phyloP scores from a whole-genome alignment of 2,888 invertebrate species.

The Unio pictorum region DNA sequence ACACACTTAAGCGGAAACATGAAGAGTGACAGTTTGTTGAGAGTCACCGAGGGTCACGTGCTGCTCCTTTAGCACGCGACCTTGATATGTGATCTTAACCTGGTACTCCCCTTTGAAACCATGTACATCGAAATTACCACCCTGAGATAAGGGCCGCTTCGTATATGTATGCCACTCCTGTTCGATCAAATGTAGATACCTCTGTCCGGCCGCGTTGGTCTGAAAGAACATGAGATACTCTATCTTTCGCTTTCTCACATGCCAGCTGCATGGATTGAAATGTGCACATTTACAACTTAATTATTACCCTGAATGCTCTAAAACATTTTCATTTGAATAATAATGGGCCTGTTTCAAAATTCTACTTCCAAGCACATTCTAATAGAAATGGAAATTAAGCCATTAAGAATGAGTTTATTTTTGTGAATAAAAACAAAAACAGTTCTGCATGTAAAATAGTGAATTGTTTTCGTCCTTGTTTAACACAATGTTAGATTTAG shows the following conservation, averaged over 20 bases:
- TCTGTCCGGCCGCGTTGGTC: slow-evolving; percentile 29
- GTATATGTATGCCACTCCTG: slow-evolving; percentile 40
- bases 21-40: neutral
- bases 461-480: no score
- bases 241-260: neutral
- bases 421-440: no score
- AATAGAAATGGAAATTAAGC: no score
- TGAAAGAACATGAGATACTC: slow-evolving; percentile 6
- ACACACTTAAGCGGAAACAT: neutral
- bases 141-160: slow-evolving; percentile 12
- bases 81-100: slow-evolving; percentile 27
- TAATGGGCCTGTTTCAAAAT: no score
- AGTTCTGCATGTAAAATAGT: no score
- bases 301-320: no score
- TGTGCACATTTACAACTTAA: no score
- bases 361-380: no score
- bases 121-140: slow-evolving; percentile 16
- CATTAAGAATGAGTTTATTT: no score
- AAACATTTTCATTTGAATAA: no score
- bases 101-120: slow-evolving; percentile 39
- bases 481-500: no score
- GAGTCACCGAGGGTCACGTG: neutral
- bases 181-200: slow-evolving; percentile 24
- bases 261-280: no score
- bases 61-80: slow-evolving; percentile 3